phyloP scores from a whole-genome alignment of 2,888 invertebrate species.

The Candidula unifasciata region DNA sequence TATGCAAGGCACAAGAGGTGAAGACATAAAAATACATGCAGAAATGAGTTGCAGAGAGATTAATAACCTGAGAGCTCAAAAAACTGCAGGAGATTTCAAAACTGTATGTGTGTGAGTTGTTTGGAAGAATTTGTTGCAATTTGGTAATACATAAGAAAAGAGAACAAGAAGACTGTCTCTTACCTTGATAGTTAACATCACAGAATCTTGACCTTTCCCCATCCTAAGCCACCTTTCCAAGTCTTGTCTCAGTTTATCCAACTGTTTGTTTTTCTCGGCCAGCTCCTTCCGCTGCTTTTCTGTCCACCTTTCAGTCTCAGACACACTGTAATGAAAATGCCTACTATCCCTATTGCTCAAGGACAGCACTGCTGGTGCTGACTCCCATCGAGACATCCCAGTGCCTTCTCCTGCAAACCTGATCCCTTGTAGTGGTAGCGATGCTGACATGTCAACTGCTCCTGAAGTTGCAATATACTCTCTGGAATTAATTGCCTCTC shows the following conservation, averaged over 20 bases:
- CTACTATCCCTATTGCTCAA: slow-evolving; percentile 23
- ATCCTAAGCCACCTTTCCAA: slow-evolving; percentile 54
- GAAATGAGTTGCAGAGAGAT: no score
- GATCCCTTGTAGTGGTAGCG: slow-evolving; percentile 39
- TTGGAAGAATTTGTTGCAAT: no score
- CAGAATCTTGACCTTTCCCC: slow-evolving; percentile 42
- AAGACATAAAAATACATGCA: no score
- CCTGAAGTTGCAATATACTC: not conserved
- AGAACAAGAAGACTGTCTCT: no score
- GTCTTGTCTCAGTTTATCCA: slow-evolving; percentile 54
- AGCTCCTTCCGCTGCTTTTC: slow-evolving; percentile 55
- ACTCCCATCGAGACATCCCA: slow-evolving; percentile 54
- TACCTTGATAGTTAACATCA: slow-evolving; percentile 20
- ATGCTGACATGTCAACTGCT: slow-evolving; percentile 42
- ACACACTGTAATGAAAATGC: slow-evolving; percentile 11
- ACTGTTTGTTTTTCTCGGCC: slow-evolving; percentile 56
- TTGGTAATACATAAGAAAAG: no score
- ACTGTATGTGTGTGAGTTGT: no score
- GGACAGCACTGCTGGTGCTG: slow-evolving; percentile 47
- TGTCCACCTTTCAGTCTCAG: slow-evolving; percentile 45
- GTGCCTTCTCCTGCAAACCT: not conserved
- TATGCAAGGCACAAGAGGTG: no score
- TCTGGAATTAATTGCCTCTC: not conserved
- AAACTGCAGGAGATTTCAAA: no score
- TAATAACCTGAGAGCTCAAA: no score